A percentile compares a stretch with the other conserved stretches of the same genome.
These are phyloP conservation scores for Oceanodroma tethys DNA, from an alignment of 2,113 vertebrate species.

Conservation along the genomic window DNA sequence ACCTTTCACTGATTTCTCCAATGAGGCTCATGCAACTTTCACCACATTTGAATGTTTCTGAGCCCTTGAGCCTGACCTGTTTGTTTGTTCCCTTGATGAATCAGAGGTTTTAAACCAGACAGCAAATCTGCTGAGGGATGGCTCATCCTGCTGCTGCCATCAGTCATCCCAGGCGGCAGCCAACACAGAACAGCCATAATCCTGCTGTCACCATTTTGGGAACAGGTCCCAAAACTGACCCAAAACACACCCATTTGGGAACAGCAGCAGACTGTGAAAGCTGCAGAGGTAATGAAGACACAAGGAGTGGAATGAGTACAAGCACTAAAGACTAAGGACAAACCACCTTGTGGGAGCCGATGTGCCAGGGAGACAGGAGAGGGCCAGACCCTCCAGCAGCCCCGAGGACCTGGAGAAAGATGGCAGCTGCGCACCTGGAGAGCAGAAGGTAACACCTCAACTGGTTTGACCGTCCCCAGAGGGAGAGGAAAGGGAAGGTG, in stretches of 20 bases:
- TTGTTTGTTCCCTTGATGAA: background rate
- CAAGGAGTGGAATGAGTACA: fast-evolving
- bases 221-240: background rate
- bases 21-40: fast-evolving
- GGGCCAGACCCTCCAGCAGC: background rate
- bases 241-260: fast-evolving
- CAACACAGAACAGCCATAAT: too few species aligned
- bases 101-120: background rate
- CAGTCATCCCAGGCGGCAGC: background rate
- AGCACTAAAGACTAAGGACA: too few species aligned
- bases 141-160: background rate
- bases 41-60: background rate
- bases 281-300: fast-evolving
- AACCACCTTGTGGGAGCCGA: fast-evolving
- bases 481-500: fast-evolving
- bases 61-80: background rate
- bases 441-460: background rate
- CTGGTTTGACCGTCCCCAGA: fast-evolving
- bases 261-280: background rate
- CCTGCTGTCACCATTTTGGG: background rate
- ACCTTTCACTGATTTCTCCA: background rate
- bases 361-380: fast-evolving
- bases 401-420: background rate
- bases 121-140: background rate
- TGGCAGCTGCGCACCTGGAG: fast-evolving